These are phyloP conservation scores for Ptilodon capucinus DNA, from an alignment of 2,888 invertebrate genomes.

Conservation along the genomic window DNA sequence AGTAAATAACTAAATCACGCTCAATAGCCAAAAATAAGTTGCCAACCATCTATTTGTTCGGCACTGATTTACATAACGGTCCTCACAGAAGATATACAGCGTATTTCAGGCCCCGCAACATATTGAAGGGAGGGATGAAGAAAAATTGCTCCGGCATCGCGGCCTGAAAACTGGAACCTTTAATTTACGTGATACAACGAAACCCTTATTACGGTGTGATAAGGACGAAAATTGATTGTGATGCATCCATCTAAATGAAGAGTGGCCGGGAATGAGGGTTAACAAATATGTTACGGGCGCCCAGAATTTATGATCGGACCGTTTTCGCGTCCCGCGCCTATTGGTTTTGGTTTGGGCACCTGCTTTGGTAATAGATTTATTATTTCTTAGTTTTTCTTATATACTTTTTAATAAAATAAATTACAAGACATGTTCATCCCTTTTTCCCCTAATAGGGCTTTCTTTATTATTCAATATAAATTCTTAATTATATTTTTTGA, in stretches of 20 bases:
- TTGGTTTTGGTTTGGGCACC: slow-evolving; percentile 19
- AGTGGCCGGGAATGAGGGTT: slow-evolving; percentile 26
- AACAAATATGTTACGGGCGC: slow-evolving; percentile 31
- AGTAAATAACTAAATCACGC: slow-evolving; percentile 13
- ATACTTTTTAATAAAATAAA: not conserved
- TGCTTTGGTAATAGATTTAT: slow-evolving; percentile 11
- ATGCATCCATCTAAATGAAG: slow-evolving; percentile 25
- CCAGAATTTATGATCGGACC: slow-evolving; percentile 31
- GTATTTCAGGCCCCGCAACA: slow-evolving; percentile 61
- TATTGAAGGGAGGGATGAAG: slow-evolving; percentile 68
- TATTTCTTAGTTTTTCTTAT: not conserved
- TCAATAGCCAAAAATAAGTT: slow-evolving; percentile 32
- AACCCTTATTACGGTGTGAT: slow-evolving; percentile 23
- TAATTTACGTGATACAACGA: slow-evolving; percentile 46
- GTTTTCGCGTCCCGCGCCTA: slow-evolving; percentile 19
- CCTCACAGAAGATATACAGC: slow-evolving; percentile 64
- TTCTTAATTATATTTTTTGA: no score
- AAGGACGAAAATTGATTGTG: slow-evolving; percentile 27
- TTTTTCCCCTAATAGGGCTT: no score
- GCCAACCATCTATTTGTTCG: slow-evolving; percentile 39
- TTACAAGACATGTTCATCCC: no score
- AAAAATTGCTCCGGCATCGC: slow-evolving; percentile 65
- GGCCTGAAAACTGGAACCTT: slow-evolving; percentile 58
- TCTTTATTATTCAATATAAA: no score
- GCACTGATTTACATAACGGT: slow-evolving; percentile 67